Base-by-base conservation (phyloP, 2,888 invertebrate species). In the Netelia virgata region DNA sequence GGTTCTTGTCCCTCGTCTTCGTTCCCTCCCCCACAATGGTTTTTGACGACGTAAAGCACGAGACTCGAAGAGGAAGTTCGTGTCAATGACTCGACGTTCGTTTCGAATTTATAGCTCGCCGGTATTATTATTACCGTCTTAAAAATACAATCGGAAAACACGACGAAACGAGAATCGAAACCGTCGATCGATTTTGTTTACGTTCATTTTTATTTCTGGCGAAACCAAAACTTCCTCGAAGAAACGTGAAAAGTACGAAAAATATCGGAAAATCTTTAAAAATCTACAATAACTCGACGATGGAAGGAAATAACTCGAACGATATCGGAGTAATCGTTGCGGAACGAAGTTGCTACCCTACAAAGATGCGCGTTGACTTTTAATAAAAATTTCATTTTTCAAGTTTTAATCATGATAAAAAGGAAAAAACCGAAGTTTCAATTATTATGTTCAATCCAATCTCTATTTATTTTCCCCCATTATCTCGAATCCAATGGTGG, bases 21-120 rank as follows among this genome's bases (percentile, higher is more conserved):
- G 18, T 18, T 16, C 5, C 9, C 36, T 11, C 3, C 61, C 20
- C 11, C 11, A 28, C 10, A 11, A 20, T 43, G 36, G 10, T 78
- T 47, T 79, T 69, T 18, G 55, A 43, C 28, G 64, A 41, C 72
- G 72, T 59, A 66, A 69, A 61, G 55, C 70, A 64, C 23, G 70
- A 70, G 68, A 18, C 50, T 66, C 76, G 47, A 55, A 63, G 69
- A 77, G 68, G 57, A 64, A 81, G 68, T 75, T 72, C 36, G 69
- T 81, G 84, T 84, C 84, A 84, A 84, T 81, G 84, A 84, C 84
- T 81, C 76, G 69, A 23, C 23, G 55, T 55, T 69, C 73, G 36
- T 66, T 72, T 23, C 63, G 36, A 68, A 76, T 84, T 80, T 61
- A 84, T 53, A 53, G 43, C 72, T 70, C 72, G 23, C 41, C 55